A percentile compares a stretch with the other conserved stretches of the same genome.
Evolutionary conservation across 2,797 vertebrate species (phyloP).

Genomic region (Picus viridis): DNA sequence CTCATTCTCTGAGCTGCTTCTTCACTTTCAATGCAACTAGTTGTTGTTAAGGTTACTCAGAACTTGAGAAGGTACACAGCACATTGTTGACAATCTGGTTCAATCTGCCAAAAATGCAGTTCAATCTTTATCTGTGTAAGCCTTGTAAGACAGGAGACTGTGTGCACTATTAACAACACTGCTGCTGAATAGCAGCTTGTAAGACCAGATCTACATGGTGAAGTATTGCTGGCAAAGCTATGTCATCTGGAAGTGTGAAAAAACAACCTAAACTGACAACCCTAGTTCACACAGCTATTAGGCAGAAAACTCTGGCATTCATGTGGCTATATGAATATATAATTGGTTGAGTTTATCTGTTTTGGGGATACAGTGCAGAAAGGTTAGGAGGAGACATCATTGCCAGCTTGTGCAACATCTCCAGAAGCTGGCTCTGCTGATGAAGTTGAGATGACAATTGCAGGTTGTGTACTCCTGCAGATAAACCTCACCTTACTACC

Average conservation of each 20-base stretch:
- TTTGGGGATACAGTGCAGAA: not conserved
- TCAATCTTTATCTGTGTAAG: not conserved
- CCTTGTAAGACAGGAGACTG: not conserved
- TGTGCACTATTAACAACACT: not conserved
- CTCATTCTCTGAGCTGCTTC: not conserved
- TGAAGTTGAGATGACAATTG: not conserved
- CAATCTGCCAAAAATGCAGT: not conserved
- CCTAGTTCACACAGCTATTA: not conserved
- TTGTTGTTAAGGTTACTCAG: not conserved
- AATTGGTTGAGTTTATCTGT: not conserved
- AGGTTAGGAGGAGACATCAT: not conserved
- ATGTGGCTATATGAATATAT: not conserved
- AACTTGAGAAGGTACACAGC: not conserved
- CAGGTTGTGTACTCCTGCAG: not conserved
- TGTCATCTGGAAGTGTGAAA: not conserved
- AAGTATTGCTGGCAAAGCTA: not conserved
- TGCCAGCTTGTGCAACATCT: not conserved
- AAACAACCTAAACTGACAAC: not conserved
- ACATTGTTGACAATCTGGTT: not conserved
- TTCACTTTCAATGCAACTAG: not conserved
- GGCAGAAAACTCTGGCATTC: not conserved
- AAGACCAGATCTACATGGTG: not conserved
- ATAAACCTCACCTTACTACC: not conserved
- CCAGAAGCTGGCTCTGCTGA: not conserved
- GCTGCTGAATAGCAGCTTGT: not conserved